Conservation (phyloP, 1,140 invertebrate species). For the Drosophila gunungcola region DNA sequence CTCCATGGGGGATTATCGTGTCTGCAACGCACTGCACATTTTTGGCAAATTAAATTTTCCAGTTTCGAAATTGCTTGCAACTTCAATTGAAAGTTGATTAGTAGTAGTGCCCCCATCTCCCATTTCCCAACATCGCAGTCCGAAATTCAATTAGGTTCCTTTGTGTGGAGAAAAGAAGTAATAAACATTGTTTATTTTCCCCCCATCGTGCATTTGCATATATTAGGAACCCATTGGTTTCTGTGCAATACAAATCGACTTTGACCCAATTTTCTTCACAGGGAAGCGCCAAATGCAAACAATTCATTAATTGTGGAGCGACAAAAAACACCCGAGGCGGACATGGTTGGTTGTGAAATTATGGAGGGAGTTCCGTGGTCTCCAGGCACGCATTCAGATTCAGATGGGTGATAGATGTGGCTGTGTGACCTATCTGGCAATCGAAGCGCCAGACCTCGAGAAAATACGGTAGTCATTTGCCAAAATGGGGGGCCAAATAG, state of each 20-base stretch:
- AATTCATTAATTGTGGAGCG: conserved; percentile 59
- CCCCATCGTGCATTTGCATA: conserved; percentile 55
- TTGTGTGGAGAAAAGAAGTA: conserved; percentile 26
- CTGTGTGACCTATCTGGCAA: conserved; percentile 47
- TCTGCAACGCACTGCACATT: conserved; percentile 12
- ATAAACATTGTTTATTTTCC: conserved; percentile 54
- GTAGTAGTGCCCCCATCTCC: conserved; percentile 1
- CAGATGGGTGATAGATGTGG: conserved; percentile 32
- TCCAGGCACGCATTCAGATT: not conserved
- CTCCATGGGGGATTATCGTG: not conserved
- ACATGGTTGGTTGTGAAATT: conserved; percentile 58
- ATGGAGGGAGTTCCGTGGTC: not conserved
- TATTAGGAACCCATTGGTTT: conserved; percentile 38
- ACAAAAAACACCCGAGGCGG: conserved; percentile 24
- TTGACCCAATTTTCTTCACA: conserved; percentile 53
- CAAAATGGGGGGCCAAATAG: not conserved
- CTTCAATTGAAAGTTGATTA: conserved; percentile 47
- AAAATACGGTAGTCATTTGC: not conserved
- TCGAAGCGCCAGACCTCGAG: conserved; percentile 5
- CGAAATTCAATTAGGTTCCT: conserved; percentile 56
- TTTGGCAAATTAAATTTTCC: conserved; percentile 37
- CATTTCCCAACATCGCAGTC: conserved; percentile 13
- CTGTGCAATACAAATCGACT: conserved; percentile 22
- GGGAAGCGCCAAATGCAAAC: conserved; percentile 36
- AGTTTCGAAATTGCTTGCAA: conserved; percentile 20